phyloP scores from a whole-genome alignment of 2,113 vertebrate genomes.

The Verasper variegatus region DNA sequence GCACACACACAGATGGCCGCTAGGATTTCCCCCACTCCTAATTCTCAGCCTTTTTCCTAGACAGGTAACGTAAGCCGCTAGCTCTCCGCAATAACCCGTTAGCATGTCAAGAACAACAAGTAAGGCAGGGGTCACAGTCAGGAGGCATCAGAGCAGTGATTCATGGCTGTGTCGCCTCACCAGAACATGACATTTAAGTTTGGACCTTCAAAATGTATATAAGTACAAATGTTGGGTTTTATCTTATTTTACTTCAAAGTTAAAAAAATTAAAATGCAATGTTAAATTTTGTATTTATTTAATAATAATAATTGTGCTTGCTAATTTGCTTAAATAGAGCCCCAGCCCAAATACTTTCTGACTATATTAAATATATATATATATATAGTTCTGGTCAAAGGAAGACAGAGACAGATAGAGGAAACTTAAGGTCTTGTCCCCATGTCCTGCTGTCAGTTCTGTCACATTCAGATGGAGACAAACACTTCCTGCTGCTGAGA shows the following conservation, averaged over 20 bases:
- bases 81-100: slow-evolving; percentile 16
- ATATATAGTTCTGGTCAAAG: background rate
- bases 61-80: slow-evolving; percentile 46
- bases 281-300: too few species aligned
- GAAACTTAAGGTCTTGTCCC: slow-evolving; percentile 27
- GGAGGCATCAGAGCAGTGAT: background rate
- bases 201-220: background rate
- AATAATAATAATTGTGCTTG: too few species aligned
- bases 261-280: background rate
- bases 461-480: slow-evolving; percentile 41
- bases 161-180: background rate
- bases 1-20: slow-evolving; percentile 50
- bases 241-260: too few species aligned
- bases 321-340: too few species aligned
- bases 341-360: too few species aligned
- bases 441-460: slow-evolving; percentile 53
- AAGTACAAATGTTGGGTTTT: too few species aligned
- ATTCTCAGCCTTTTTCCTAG: slow-evolving; percentile 53
- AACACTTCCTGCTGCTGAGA: slow-evolving; percentile 58
- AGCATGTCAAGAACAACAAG: slow-evolving; percentile 9
- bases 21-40: slow-evolving; percentile 48
- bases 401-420: background rate
- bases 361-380: background rate
- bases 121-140: background rate
- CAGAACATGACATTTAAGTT: background rate